Percentiles rank a stretch among this genome's conserved stretches.
phyloP scores from a whole-genome alignment of 2,888 invertebrate species.

The Sphaerophoria rueppellii region DNA sequence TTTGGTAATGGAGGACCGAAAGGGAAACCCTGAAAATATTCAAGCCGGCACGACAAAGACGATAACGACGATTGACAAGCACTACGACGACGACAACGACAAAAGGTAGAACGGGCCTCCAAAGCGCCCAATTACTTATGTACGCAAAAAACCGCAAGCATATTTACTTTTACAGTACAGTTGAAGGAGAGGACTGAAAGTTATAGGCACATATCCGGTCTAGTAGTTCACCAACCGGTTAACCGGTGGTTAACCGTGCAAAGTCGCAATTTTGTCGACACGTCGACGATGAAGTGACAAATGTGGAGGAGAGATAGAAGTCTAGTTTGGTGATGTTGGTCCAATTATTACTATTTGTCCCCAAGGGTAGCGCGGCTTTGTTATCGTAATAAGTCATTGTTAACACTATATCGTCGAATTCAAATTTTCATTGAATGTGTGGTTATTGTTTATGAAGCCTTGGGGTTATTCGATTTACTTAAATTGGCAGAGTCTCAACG shows the following conservation, averaged over 20 bases:
- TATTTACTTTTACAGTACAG: conserved; percentile 19
- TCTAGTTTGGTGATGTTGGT: no score
- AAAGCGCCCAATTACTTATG: conserved; percentile 18
- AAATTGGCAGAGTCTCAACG: no score
- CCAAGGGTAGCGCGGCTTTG: no score
- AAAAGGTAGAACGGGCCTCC: not conserved
- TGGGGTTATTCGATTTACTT: no score
- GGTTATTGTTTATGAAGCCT: no score
- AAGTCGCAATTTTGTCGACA: no score
- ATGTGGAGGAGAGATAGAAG: no score
- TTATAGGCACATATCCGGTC: conserved; percentile 44
- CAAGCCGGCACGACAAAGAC: not conserved
- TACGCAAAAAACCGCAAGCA: conserved; percentile 19
- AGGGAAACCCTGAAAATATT: not conserved
- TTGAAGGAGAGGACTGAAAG: conserved; percentile 1
- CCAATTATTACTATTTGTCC: no score
- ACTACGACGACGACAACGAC: not conserved
- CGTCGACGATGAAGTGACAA: no score
- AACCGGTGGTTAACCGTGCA: conserved; percentile 1
- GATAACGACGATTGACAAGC: not conserved
- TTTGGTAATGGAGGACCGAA: conserved; percentile 13
- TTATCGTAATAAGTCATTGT: no score
- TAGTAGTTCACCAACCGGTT: conserved; percentile 33
- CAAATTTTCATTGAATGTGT: no score
- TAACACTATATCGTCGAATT: no score